Evolutionary conservation across 1,140 invertebrate species (phyloP).

Genomic region (Oryctes rhinoceros): DNA sequence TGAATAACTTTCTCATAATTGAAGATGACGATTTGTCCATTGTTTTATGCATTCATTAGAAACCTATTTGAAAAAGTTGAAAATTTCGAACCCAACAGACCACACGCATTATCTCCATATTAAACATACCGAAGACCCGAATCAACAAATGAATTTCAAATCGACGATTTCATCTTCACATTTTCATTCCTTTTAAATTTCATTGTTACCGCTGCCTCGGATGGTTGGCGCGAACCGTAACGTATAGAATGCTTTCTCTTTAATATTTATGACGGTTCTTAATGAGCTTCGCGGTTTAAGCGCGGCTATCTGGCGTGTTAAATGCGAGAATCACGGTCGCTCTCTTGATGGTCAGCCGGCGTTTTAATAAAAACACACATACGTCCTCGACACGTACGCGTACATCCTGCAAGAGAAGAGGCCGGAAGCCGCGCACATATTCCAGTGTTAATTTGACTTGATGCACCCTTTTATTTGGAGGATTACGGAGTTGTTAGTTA

Average conservation of each 20-base stretch:
- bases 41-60: too few species aligned
- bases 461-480: conserved; percentile 33
- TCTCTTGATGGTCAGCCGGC: conserved; percentile 1
- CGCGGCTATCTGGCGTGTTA: conserved; percentile 25
- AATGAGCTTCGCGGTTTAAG: conserved; percentile 31
- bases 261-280: conserved; percentile 35
- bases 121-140: neutral
- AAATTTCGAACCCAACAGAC: too few species aligned
- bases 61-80: too few species aligned
- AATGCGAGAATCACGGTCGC: conserved; percentile 27
- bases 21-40: too few species aligned
- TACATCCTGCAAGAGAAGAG: neutral
- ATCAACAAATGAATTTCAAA: conserved; percentile 15
- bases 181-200: conserved; percentile 6
- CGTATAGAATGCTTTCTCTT: neutral
- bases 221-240: neutral
- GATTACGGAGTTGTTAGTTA: conserved; percentile 34
- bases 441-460: conserved; percentile 30
- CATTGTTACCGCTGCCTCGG: neutral
- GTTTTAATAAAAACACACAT: conserved; percentile 34
- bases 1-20: too few species aligned
- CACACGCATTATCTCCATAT: too few species aligned
- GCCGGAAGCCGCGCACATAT: neutral
- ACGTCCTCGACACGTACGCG: neutral
- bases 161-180: neutral